phyloP scores from a whole-genome alignment of 2,113 vertebrate genomes.

The Pseudolaguvia tuberculata region DNA sequence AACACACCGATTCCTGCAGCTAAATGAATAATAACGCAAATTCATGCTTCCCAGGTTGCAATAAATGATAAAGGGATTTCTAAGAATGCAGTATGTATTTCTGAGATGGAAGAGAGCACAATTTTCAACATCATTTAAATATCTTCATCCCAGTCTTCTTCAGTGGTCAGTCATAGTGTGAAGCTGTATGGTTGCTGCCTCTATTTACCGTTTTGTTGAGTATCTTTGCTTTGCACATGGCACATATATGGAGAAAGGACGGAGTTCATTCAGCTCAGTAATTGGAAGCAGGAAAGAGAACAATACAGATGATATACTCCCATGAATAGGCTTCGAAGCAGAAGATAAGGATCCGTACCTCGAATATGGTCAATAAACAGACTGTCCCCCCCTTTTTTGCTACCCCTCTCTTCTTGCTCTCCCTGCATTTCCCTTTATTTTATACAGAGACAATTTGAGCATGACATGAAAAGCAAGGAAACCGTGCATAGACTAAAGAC shows the following conservation, averaged over 20 bases:
- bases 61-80: conserved; percentile 15
- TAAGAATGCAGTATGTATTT: too few species aligned
- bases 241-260: conserved; percentile 56
- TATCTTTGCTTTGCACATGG: conserved; percentile 58
- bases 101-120: not conserved
- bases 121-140: conserved; percentile 31
- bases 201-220: conserved; percentile 58
- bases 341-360: conserved; percentile 61
- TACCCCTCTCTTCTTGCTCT: conserved; percentile 32
- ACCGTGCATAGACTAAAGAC: not conserved
- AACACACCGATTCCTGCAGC: conserved; percentile 23
- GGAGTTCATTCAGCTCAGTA: conserved; percentile 64
- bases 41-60: conserved; percentile 1
- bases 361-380: conserved; percentile 45
- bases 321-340: conserved; percentile 53
- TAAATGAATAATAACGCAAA: conserved; percentile 33
- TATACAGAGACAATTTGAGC: conserved; percentile 9
- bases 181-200: not conserved
- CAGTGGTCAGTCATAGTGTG: conserved; percentile 33
- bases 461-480: not conserved
- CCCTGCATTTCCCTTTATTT: conserved; percentile 40
- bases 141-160: conserved; percentile 46
- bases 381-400: conserved; percentile 46
- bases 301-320: conserved; percentile 53
- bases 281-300: conserved; percentile 57